These are phyloP conservation scores for Dolichotis patagonum DNA, from an alignment of 2,113 vertebrate species.

Conservation along the genomic window DNA sequence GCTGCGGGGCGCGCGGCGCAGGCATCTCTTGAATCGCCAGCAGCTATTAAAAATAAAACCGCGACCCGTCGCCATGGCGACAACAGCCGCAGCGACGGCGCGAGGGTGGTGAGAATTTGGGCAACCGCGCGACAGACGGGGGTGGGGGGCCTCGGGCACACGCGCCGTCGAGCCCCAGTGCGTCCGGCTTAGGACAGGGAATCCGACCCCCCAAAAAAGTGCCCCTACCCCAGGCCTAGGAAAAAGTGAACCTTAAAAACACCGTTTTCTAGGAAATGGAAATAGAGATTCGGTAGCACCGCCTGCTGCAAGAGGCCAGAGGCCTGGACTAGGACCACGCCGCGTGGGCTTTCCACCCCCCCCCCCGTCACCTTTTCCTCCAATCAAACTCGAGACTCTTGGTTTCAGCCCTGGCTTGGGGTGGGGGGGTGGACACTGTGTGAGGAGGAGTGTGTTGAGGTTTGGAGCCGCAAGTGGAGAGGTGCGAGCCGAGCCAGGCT, in stretches of 20 bases:
- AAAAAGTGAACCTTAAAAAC: neutral
- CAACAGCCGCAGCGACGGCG: slow-evolving; percentile 67
- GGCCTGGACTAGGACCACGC: neutral
- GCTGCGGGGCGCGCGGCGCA: neutral
- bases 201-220: too few species aligned
- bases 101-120: slow-evolving; percentile 59
- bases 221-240: too few species aligned
- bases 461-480: neutral
- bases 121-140: neutral
- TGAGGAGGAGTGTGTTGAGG: neutral
- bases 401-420: neutral
- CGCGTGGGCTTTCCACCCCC: too few species aligned
- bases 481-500: neutral
- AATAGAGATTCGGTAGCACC: neutral
- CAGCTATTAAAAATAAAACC: slow-evolving; percentile 82
- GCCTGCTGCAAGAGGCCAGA: neutral
- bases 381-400: neutral
- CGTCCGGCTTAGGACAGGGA: neutral
- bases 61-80: slow-evolving; percentile 73
- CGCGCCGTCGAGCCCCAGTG: neutral
- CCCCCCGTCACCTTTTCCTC: neutral
- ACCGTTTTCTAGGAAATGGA: neutral
- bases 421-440: neutral
- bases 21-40: slow-evolving; percentile 1
- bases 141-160: neutral